Evolutionary conservation across 2,797 vertebrate genomes (phyloP).

Genomic region (Salmo trutta): DNA sequence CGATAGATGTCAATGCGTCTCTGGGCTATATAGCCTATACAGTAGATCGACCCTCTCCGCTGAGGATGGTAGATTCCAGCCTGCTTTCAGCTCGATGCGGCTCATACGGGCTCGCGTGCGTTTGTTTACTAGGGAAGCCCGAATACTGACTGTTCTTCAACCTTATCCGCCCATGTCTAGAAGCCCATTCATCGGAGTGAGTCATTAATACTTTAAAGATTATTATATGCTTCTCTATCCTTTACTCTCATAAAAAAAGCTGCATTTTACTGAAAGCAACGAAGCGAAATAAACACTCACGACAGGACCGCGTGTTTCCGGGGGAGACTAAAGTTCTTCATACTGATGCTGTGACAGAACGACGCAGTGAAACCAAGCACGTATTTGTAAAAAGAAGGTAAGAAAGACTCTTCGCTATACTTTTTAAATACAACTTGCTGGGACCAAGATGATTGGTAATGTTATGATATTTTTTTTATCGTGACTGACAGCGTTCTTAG

Average conservation of each 20-base stretch:
- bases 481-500: not conserved
- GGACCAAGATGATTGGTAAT: no score
- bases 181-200: not conserved
- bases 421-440: not conserved
- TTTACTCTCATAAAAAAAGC: not conserved
- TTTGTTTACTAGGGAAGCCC: constrained; percentile 1
- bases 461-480: not conserved
- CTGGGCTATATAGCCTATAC: not conserved
- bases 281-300: not conserved
- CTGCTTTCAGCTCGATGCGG: not conserved
- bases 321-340: not conserved
- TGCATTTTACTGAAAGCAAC: no score
- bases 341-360: not conserved
- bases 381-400: not conserved
- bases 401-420: not conserved
- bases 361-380: constrained; percentile 1
- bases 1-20: not conserved
- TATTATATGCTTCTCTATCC: not conserved
- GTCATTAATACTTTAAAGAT: not conserved
- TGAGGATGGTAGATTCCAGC: constrained; percentile 7
- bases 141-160: not conserved
- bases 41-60: not conserved
- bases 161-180: not conserved
- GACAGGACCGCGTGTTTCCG: constrained; percentile 1
- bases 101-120: not conserved